Evolutionary conservation across 1,140 invertebrate genomes (phyloP), one percentile per base, ranked within the genome.

Genomic region (Eueides isabella): DNA sequence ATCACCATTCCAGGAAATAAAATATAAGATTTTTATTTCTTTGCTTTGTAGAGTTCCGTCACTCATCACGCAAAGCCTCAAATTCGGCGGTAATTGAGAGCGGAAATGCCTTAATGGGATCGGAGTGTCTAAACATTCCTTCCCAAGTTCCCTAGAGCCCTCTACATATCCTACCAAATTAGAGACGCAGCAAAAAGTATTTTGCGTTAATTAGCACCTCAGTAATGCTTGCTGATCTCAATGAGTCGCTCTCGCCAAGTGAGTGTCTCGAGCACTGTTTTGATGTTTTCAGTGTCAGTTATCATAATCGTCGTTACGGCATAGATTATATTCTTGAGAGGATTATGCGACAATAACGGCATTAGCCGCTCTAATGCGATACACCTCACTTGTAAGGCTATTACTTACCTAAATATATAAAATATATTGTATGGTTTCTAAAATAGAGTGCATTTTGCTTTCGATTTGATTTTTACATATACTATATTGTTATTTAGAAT

Each of bases 341-440:
- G 48, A 55, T 55, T 23, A 26, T 55, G 48, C n/a, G 48, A 23
- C 44, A 48, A 38, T 38, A 38, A 5, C 44, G 41, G n/a, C n/a
- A 19, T 44, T 44, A 44, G 38, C 41, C 41, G 41, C 41, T 44
- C 41, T 44, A 44, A 44, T 44, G 41, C 19, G 44, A 23, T 55
- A 55, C 48, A 55, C 19, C 48, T 26, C n/a, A 55, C 48, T 55
- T 55, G 48, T 55, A 55, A 4, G 48, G 48, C 19, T 26, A 4
- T 55, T 12, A 23, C 48, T 9, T 55, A 55, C 23, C 23, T 55
- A 26, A 23, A 55, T 55, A 9, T n/a, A n/a, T n/a, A 55, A 55
- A 55, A 55, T 23, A n/a, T 55, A 55, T 55, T 55, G 48, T 55
- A 55, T 9, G 48, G 48, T 55, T 55, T 55, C 48, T 55, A 11